phyloP scores from a whole-genome alignment of 2,888 invertebrate genomes.

The Tholera decimalis region DNA sequence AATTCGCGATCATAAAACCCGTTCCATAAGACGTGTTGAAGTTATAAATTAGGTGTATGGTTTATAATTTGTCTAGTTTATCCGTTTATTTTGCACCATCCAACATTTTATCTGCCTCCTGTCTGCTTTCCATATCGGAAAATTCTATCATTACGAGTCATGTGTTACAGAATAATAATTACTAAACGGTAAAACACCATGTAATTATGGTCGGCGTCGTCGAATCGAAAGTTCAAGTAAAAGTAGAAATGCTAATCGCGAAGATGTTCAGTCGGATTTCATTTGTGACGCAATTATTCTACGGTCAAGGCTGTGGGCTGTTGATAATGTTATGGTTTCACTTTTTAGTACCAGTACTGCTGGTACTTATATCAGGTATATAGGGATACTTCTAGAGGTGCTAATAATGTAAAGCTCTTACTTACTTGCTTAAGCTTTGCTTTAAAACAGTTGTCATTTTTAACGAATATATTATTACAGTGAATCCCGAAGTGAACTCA shows the following conservation, averaged over 20 bases:
- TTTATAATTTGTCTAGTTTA: constrained; percentile 15
- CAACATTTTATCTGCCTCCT: not conserved
- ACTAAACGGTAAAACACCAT: constrained; percentile 62
- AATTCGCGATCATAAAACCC: constrained; percentile 41
- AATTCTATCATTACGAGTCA: not conserved
- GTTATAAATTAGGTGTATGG: constrained; percentile 23
- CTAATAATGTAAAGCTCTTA: not conserved
- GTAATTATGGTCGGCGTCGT: constrained; percentile 66
- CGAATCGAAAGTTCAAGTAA: constrained; percentile 83
- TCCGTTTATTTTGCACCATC: constrained; percentile 19
- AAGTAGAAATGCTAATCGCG: constrained; percentile 81
- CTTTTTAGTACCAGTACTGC: constrained; percentile 69
- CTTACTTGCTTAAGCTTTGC: not conserved
- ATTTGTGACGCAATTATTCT: constrained; percentile 78
- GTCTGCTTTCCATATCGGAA: constrained; percentile 1
- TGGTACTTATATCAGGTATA: constrained; percentile 17
- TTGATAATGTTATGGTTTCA: constrained; percentile 72
- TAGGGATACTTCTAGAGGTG: not conserved
- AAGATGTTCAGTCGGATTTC: constrained; percentile 73
- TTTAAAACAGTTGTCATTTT: constrained; percentile 4
- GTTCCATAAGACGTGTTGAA: constrained; percentile 33
- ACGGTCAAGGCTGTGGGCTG: constrained; percentile 68
- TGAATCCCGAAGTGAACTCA: not conserved
- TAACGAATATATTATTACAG: constrained; percentile 7
- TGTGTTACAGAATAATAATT: constrained; percentile 22